Evolutionary conservation across 2,888 invertebrate genomes (phyloP).

Genomic region (Cataglyphis rosenhaueri): DNA sequence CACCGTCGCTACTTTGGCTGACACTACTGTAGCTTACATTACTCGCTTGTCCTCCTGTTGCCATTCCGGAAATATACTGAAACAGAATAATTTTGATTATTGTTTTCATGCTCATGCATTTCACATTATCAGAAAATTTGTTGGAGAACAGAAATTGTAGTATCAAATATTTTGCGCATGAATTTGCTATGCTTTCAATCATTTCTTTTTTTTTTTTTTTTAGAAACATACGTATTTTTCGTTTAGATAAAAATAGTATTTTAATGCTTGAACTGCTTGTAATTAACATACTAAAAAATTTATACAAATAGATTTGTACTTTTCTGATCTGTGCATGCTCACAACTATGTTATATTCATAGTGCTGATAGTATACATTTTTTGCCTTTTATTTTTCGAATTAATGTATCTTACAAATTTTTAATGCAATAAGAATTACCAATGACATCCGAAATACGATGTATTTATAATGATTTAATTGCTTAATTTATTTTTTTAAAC

Average conservation of each 20-base stretch:
- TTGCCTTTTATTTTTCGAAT: not conserved
- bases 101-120: not conserved
- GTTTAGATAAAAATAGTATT: conserved; percentile 18
- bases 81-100: conserved; percentile 64
- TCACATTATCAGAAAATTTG: not conserved
- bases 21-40: conserved; percentile 84
- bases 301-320: not conserved
- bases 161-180: not conserved
- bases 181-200: not conserved
- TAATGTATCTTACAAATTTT: conserved; percentile 3
- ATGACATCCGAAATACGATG: not conserved
- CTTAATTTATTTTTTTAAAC: not conserved
- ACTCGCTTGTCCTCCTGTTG: conserved; percentile 80
- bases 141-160: not conserved
- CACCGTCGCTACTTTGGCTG: conserved; percentile 82
- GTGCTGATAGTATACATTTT: not conserved
- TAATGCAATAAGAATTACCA: not conserved
- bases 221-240: conserved; percentile 4
- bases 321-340: not conserved
- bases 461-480: not conserved
- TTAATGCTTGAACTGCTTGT: not conserved
- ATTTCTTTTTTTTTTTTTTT: not conserved
- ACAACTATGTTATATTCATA: not conserved
- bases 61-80: conserved; percentile 82
- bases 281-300: conserved; percentile 16